Percentiles rank a stretch among this genome's conserved stretches.
Conservation (phyloP, 2,797 vertebrate species). For the Rhinatrema bivittatum region DNA sequence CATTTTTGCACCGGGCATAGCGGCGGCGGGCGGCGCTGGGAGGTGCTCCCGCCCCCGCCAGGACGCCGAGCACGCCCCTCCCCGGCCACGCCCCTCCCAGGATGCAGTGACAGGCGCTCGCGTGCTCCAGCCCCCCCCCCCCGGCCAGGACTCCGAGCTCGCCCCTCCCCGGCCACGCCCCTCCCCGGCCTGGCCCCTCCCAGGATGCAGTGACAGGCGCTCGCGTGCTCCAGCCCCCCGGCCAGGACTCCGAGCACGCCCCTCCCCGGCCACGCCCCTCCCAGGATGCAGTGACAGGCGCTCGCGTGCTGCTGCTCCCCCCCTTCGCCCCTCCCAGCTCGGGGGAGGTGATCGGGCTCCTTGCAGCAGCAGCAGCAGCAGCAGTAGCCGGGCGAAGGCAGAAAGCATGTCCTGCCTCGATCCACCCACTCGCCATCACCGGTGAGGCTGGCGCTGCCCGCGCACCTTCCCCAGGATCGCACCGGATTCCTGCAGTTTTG, state of each 20-base stretch:
- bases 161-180: too few relatives aligned
- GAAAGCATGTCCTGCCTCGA: slow-evolving; percentile 44
- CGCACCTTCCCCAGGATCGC: slow-evolving; percentile 2
- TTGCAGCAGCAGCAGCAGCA: too few relatives aligned
- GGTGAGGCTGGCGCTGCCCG: slow-evolving; percentile 12
- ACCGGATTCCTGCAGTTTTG: too few relatives aligned
- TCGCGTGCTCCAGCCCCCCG: too few relatives aligned
- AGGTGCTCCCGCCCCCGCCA: too few relatives aligned
- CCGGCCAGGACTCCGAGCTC: too few relatives aligned
- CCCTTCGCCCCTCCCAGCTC: slow-evolving; percentile 24
- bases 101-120: slow-evolving; percentile 56
- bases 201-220: too few relatives aligned
- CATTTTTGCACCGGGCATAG: too few relatives aligned
- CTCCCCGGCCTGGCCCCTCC: too few relatives aligned
- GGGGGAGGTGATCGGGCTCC: slow-evolving; percentile 44
- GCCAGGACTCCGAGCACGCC: neutral
- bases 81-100: slow-evolving; percentile 55
- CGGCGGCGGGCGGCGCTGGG: too few relatives aligned
- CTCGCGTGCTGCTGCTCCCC: slow-evolving; percentile 26
- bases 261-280: slow-evolving; percentile 46
- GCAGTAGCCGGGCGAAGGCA: too few relatives aligned
- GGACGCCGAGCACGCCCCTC: neutral
- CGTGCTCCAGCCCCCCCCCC: neutral
- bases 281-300: slow-evolving; percentile 66
- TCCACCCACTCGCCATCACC: slow-evolving; percentile 39